These are phyloP conservation scores for Sphaerophoria taeniata DNA, from an alignment of 2,888 invertebrate genomes.

Conservation along the genomic window DNA sequence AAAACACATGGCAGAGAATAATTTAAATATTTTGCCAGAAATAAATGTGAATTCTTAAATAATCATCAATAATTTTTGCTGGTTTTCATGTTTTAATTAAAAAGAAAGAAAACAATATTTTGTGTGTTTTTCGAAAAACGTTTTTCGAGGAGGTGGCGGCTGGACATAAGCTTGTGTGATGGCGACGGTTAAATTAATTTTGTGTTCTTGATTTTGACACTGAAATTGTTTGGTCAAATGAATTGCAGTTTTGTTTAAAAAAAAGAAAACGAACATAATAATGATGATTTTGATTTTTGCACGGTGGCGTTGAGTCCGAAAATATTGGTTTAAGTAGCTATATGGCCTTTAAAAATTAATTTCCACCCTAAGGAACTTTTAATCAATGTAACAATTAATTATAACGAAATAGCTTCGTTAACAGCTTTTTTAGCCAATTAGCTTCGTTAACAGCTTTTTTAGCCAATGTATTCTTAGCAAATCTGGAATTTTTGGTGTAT, in stretches of 20 bases:
- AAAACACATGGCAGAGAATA: constrained; percentile 23
- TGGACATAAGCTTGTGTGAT: constrained; percentile 15
- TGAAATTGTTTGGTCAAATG: constrained; percentile 14
- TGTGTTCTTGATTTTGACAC: constrained; percentile 14
- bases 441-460: too few species aligned
- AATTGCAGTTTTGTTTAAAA: constrained; percentile 27
- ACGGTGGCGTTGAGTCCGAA: not conserved
- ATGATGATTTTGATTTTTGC: not conserved
- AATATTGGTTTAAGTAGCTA: not conserved
- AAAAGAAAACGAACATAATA: not conserved
- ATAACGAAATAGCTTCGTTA: too few species aligned
- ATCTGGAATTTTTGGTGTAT: too few species aligned
- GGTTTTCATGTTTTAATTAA: constrained; percentile 32
- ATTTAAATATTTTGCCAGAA: constrained; percentile 47
- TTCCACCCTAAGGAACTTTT: too few species aligned
- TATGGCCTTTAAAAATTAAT: too few species aligned
- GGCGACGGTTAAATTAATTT: constrained; percentile 18
- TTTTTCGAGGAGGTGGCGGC: not conserved
- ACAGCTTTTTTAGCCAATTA: too few species aligned
- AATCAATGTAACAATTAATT: too few species aligned
- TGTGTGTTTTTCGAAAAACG: not conserved
- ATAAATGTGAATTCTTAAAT: constrained; percentile 43
- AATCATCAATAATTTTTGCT: constrained; percentile 53
- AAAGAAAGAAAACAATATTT: not conserved
- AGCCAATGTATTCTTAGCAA: too few species aligned